Evolutionary conservation across 2,888 invertebrate genomes (phyloP), one percentile per base, ranked within the genome.

Genomic region (Conomelus anceps): DNA sequence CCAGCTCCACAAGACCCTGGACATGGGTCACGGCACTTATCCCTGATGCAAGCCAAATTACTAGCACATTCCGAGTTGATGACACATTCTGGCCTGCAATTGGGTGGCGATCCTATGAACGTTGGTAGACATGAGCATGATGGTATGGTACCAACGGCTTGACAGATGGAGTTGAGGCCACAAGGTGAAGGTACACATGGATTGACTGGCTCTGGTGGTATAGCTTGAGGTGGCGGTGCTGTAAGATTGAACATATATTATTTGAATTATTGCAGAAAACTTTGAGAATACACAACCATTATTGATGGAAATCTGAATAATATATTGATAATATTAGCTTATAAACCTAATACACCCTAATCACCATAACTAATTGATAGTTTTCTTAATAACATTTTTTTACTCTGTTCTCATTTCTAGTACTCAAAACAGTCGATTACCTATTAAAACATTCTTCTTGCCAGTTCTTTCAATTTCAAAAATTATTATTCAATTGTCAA

Each of bases 111-210:
- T 85, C 93, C 93, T 24, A 92, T 91, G 91, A 93, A 93, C 22
- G 92, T 92, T 23, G 92, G 92, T 84, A 93, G 92, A 91, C 94
- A 94, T 3, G 92, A 92, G 90, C 94, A 94, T 22, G 93, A 92
- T 26, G 93, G 93, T 92, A 86, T 92, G 89, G 92, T 92, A 34
- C 92, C 92, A 22, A 92, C 92, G 34, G 92, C 92, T 85, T 92
- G 92, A 90, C 93, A 92, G 84, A 91, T 93, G 0, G 96, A 94
- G 92, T 96, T 95, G 3, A 95, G 94, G 0, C 96, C 96, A 92
- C 96, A 96, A 13, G 96, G 96, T 84, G 95, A 95, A 41, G 96
- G 96, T n/a, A 95, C 91, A 91, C 96, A 96, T 4, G 96, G 96
- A 92, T 96, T 95, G 24, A 93, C 92, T 85, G 93, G 93, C 13